Conservation (phyloP, 1,140 invertebrate species). For the Planococcus citri region DNA sequence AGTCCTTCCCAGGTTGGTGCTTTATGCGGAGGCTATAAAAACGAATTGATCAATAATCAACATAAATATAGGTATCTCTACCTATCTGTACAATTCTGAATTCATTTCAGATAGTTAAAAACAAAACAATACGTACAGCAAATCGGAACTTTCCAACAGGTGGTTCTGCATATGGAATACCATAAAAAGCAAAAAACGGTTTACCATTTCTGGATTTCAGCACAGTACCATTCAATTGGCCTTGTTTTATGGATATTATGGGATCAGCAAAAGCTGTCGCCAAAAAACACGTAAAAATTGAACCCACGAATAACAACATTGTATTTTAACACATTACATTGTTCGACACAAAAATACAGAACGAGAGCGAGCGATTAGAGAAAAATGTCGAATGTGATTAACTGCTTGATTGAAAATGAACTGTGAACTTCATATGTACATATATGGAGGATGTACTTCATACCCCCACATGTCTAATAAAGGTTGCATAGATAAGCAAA, state of each 20-base stretch:
- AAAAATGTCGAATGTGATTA: too few species aligned
- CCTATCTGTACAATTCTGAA: too few species aligned
- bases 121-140: slow-evolving; percentile 28
- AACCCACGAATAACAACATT: neutral
- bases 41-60: neutral
- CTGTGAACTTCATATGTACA: too few species aligned
- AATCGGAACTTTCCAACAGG: slow-evolving; percentile 35
- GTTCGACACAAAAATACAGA: too few species aligned
- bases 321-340: too few species aligned
- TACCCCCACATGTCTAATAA: too few species aligned
- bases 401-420: too few species aligned
- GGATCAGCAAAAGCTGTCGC: neutral
- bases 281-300: neutral
- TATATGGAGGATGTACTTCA: too few species aligned
- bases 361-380: too few species aligned
- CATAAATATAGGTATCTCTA: too few species aligned
- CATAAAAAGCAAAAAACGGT: slow-evolving; percentile 34
- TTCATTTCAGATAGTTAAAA: neutral
- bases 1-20: slow-evolving; percentile 37
- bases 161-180: slow-evolving; percentile 38
- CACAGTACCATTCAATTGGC: slow-evolving; percentile 22
- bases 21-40: slow-evolving; percentile 41
- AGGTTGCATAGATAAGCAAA: too few species aligned
- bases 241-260: slow-evolving; percentile 11
- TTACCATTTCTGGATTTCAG: slow-evolving; percentile 22